Base-by-base conservation (phyloP, 2,797 vertebrate species). In the Semotilus atromaculatus region DNA sequence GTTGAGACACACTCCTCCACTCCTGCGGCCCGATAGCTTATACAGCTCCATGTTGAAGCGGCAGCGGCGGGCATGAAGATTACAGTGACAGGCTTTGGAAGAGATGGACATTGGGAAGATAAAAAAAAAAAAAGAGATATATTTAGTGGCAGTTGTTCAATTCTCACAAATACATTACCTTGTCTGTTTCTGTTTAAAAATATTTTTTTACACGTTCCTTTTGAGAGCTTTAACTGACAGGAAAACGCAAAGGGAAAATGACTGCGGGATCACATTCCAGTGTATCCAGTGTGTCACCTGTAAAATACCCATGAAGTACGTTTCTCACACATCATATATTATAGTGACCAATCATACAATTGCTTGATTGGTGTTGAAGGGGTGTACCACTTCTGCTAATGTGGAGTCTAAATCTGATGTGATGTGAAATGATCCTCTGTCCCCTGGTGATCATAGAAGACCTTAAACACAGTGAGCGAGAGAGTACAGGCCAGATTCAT, bases 11-110 rank as follows among this genome's bases (percentile, higher is more conserved):
- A 99, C 98, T 0, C 98, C 98, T 0, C 98, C 98, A 0, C 98
- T 99, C 87, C 96, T 96, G 29, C 98, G 95, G 3, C 98, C 98
- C 0, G 98, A 99, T 86, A 99, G 95, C 90, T 99, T 99, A 94
- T 96, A 99, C 75, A 99, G 95, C 92, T 99, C 98, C 97, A 99
- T 99, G 95, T 99, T 99, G 94, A 99, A 99, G 66, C 98, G 97
- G 84, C 98, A 99, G 87, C 98, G 97, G 5, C 98, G 95, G 4
- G 98, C 98, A 0, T 99, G 98, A 14, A 99, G 96, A 94, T 99
- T 99, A 88, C 98, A 99, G 93, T 98, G 97, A 87, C 98, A 99
- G 86, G 97, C 98, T 99, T 93, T 80, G 26, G 74, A 31, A 87
- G 34, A 86, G 26, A 85, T 68, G 40, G 48, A 53, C 9, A 51